Evolutionary conservation across 2,113 vertebrate species (phyloP).

Genomic region (Notechis scutatus): DNA sequence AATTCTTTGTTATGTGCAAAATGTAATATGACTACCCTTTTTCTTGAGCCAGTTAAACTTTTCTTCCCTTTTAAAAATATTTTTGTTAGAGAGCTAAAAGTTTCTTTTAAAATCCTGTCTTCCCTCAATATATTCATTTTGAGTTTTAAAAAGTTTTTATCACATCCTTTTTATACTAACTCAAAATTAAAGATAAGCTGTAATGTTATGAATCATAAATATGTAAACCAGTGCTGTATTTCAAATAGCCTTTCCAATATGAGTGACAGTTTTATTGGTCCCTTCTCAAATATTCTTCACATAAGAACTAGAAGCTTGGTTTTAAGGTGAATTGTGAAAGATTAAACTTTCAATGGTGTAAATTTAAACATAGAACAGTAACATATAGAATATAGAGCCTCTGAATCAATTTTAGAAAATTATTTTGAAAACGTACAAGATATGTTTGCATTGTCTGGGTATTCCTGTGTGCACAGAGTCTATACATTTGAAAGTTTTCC

Average conservation of each 20-base stretch:
- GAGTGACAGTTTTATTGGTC: not conserved
- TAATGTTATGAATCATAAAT: not conserved
- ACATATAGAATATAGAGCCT: not conserved
- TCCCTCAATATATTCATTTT: not conserved
- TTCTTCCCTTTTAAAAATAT: not conserved
- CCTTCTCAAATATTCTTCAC: not conserved
- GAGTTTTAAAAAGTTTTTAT: not conserved
- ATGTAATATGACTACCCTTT: not conserved
- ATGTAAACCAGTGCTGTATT: not conserved
- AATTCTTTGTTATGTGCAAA: not conserved
- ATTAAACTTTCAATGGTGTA: not conserved
- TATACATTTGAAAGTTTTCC: not conserved
- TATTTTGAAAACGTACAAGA: not conserved
- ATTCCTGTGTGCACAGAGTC: not conserved
- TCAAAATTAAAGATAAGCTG: not conserved
- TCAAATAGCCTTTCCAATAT: not conserved
- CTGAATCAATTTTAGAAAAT: not conserved
- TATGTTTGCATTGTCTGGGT: not conserved
- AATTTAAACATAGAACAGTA: not conserved
- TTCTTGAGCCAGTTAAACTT: not conserved
- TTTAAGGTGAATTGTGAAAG: not conserved
- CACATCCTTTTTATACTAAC: not conserved
- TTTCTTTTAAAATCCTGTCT: not conserved
- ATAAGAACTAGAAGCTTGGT: not conserved
- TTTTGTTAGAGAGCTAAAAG: not conserved